Base-by-base conservation (phyloP, 2,113 vertebrate genomes). In the Panthera uncia region DNA sequence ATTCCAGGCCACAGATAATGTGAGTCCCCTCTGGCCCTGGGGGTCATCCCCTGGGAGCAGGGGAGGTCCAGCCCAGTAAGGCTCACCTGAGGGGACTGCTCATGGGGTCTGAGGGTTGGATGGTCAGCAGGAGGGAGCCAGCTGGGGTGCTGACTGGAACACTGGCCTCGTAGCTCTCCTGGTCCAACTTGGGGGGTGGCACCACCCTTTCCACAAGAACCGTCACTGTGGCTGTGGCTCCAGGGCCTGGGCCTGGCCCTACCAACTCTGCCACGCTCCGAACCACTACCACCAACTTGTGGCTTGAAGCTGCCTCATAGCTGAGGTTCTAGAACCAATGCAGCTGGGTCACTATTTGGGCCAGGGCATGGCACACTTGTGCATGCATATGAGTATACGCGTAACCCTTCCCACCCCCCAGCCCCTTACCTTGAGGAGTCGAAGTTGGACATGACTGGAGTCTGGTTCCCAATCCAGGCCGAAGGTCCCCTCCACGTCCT, bases 201-300 rank as follows among this genome's bases (percentile, higher is more conserved):
- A 63, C 10, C 50, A 88, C 76, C 55, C 68, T 97, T 65, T 98
- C 96, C 88, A 98, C 97, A 48, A 98, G 52, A 73, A 98, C 78
- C 5, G 97, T 98, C 90, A 98, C 97, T 0, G 97, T 98, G 96
- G 97, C 97, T 0, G 98, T 98, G 95, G 97, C 92, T 89, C n/a
- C 84, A 3, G 97, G 92, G n/a, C 96, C 97, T 5, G 94, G 84
- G 31, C 41, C 95, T 4, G 97, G 82, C 66, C 97, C 98, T 61
- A 93, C 88, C 38, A 97, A 81, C 9, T 98, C 80, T 5, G 81
- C 94, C 48, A 95, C 61, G 0, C 55, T 98, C 55, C 4, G 61
- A 1, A 97, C 98, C 16, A 97, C 95, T 15, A 98, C 97, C 25
- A 97, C 66, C 76, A 98, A n/a, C 84, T 82, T 5, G 36, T 98